These are phyloP conservation scores for Myiozetetes cayanensis DNA, from an alignment of 2,113 vertebrate species.

Conservation along the genomic window DNA sequence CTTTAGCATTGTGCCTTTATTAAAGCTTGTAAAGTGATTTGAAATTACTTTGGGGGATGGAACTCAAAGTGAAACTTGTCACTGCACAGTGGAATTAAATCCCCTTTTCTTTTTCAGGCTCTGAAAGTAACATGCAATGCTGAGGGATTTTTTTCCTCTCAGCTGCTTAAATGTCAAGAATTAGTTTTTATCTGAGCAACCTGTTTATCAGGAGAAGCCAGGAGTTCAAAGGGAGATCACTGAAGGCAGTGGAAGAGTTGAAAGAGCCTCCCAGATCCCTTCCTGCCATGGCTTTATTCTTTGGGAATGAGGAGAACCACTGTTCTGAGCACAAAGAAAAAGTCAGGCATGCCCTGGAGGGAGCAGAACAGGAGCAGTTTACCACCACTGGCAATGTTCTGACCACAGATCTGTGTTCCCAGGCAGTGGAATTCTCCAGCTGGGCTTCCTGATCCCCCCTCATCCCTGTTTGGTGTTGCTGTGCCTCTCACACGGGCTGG, in stretches of 20 bases:
- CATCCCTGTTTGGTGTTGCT: too few relatives aligned
- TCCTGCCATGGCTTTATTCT: not conserved
- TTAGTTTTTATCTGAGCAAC: conserved; percentile 9
- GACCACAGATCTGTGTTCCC: not conserved
- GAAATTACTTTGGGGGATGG: not conserved
- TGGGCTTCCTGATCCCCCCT: not conserved
- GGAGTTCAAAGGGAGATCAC: not conserved
- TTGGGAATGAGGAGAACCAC: not conserved
- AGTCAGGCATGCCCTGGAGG: not conserved
- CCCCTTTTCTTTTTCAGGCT: not conserved
- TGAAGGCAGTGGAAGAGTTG: not conserved
- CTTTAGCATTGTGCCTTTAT: not conserved
- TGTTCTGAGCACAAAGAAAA: not conserved
- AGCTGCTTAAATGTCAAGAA: not conserved
- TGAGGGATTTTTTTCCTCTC: not conserved
- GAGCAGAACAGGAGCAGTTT: not conserved
- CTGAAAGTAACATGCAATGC: not conserved
- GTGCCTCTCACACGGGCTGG: not conserved
- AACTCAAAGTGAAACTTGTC: not conserved
- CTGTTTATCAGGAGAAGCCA: conserved; percentile 2
- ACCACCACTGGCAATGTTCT: not conserved
- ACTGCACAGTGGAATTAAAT: not conserved
- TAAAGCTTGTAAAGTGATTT: conserved; percentile 22
- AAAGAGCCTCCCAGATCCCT: not conserved
- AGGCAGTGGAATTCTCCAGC: not conserved